A percentile compares a stretch with the other conserved stretches of the same genome.
These are phyloP conservation scores for Drosophila oshimai DNA, from an alignment of 1,140 invertebrate species.

Conservation along the genomic window DNA sequence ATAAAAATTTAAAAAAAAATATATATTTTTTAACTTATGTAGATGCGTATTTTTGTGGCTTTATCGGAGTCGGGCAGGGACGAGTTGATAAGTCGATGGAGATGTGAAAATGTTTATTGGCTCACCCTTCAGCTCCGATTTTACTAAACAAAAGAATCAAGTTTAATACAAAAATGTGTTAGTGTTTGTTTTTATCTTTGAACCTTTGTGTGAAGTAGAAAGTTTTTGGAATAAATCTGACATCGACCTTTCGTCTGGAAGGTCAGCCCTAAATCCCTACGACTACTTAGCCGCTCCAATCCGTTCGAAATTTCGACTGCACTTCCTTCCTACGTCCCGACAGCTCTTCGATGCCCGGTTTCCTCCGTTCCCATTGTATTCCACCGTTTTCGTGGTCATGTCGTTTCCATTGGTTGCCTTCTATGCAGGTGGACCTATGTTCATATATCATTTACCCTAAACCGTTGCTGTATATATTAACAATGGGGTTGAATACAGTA, in stretches of 20 bases:
- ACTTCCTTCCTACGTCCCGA: neutral
- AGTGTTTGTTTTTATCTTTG: conserved; percentile 20
- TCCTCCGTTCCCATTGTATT: neutral
- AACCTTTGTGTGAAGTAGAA: conserved; percentile 58
- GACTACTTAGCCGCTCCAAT: conserved; percentile 5
- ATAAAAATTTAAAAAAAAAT: conserved; percentile 1
- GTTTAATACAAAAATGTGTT: conserved; percentile 23
- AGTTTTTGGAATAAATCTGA: conserved; percentile 52
- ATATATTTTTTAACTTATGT: conserved; percentile 9
- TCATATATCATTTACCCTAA: conserved; percentile 26
- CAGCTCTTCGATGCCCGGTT: neutral
- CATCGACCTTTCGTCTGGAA: conserved; percentile 4
- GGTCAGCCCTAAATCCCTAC: neutral
- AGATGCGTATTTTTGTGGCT: neutral
- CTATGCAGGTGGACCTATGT: neutral
- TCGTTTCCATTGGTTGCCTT: conserved; percentile 19
- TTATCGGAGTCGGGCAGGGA: neutral
- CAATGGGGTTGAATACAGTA: neutral
- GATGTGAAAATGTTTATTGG: neutral
- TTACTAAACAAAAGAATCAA: conserved; percentile 25
- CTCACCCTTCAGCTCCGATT: conserved; percentile 12
- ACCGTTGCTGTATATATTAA: neutral
- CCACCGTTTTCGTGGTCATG: conserved; percentile 1
- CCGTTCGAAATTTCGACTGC: conserved; percentile 1
- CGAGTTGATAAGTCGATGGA: neutral